Conservation (phyloP, 2,113 vertebrate genomes). For the Macquaria ambigua region DNA sequence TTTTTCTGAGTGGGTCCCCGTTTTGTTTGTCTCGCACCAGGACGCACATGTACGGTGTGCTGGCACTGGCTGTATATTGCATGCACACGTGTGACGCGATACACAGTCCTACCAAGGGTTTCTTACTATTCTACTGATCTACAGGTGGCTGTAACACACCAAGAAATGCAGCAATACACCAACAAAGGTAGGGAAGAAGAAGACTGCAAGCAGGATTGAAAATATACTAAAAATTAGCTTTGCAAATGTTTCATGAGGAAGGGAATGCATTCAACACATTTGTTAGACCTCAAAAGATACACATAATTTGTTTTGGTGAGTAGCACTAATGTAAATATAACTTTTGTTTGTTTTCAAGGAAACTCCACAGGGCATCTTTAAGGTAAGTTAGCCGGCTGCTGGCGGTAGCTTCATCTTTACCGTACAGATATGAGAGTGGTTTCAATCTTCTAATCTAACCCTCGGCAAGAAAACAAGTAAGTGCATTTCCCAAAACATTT, state of each 20-base stretch:
- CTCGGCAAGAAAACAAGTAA: too few species aligned
- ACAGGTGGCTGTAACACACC: neutral
- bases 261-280: neutral
- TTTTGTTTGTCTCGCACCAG: neutral
- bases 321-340: neutral
- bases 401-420: neutral
- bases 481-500: neutral
- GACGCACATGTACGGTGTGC: neutral
- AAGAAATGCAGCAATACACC: too few species aligned
- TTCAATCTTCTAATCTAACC: neutral
- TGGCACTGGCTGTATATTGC: too few species aligned
- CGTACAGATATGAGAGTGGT: neutral
- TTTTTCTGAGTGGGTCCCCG: neutral
- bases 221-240: too few species aligned
- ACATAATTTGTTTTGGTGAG: neutral
- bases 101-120: neutral
- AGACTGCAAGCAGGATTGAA: too few species aligned
- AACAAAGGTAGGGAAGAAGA: neutral
- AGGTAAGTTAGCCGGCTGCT: neutral
- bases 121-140: neutral
- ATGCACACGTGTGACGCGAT: neutral
- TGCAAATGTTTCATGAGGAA: neutral
- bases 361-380: neutral
- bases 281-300: neutral
- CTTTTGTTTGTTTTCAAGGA: neutral